A percentile compares a stretch with the other conserved stretches of the same genome.
These are phyloP conservation scores for Peromyscus attwateri DNA, from an alignment of 2,797 vertebrate species.

Conservation along the genomic window DNA sequence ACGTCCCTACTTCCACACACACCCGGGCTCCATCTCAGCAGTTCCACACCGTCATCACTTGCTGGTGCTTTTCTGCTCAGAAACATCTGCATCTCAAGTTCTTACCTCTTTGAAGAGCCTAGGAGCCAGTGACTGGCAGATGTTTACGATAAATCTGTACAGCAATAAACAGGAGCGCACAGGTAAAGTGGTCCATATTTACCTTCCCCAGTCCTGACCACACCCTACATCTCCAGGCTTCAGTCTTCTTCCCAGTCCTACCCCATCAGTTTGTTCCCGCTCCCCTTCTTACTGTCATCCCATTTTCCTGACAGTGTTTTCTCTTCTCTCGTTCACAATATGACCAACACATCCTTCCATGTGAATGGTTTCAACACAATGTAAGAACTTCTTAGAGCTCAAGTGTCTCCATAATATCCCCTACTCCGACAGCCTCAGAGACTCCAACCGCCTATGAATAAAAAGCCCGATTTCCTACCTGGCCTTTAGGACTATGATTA, in stretches of 20 bases:
- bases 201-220: not conserved
- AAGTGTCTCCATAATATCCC: not conserved
- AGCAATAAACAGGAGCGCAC: no score
- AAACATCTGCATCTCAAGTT: not conserved
- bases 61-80: not conserved
- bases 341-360: not conserved
- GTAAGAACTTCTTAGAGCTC: not conserved
- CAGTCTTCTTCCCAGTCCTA: not conserved
- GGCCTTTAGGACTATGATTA: not conserved
- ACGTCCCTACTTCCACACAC: not conserved
- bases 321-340: not conserved
- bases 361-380: no score
- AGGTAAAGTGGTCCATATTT: not conserved
- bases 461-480: not conserved
- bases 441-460: not conserved
- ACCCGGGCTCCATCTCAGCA: not conserved
- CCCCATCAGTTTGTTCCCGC: not conserved
- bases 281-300: no score
- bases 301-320: not conserved
- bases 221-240: not conserved
- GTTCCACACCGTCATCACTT: not conserved
- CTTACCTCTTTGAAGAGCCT: not conserved
- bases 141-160: not conserved
- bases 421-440: not conserved
- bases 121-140: not conserved